Evolutionary conservation across 2,113 vertebrate species (phyloP), one percentile per base, ranked within the genome.

Genomic region (Astur gentilis): DNA sequence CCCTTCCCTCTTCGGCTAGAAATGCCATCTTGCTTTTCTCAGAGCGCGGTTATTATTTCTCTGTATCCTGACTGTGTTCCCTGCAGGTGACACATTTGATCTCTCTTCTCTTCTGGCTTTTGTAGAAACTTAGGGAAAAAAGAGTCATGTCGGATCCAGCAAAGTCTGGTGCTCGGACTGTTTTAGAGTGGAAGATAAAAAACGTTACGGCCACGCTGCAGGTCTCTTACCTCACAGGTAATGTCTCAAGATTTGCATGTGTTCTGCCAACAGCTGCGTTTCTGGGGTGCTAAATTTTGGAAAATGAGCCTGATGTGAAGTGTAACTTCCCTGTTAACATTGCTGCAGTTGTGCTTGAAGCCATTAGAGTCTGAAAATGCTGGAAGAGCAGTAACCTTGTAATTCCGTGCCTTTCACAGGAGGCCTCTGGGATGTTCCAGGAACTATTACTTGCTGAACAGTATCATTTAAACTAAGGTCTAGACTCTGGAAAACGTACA

Each of bases 211-310:
- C 54, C n/a, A 54, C 91, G 75, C 92, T 98, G 34, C 87, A 93
- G 57, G 32, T 97, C 2, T 98, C 98, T 26, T 94, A n/a, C 80
- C 96, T 98, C 83, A 98, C 98, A 97, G 98, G 98, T 98, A 67
- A 55, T 0, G 3, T 14, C 89, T 73, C 0, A 0, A 16, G n/a
- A 13, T 67, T 45, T 15, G 34, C 1, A 0, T 20, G 16, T 1
- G 6, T 66, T 25, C 47, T 36, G 38, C 61, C 31, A 23, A 4
- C 2, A 29, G 14, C 36, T 62, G 45, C 6, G 0, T 14, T 61
- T 29, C 12, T 10, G 20, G 34, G 55, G 2, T 27, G 79, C 55
- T n/a, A 6, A 4, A 8, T 31, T 66, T 40, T 19, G 57, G 36
- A 18, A 34, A 38, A 10, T 1, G 45, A 72, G 36, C 70, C 71